phyloP scores from a whole-genome alignment of 2,113 vertebrate genomes.

The Lycocorax pyrrhopterus region DNA sequence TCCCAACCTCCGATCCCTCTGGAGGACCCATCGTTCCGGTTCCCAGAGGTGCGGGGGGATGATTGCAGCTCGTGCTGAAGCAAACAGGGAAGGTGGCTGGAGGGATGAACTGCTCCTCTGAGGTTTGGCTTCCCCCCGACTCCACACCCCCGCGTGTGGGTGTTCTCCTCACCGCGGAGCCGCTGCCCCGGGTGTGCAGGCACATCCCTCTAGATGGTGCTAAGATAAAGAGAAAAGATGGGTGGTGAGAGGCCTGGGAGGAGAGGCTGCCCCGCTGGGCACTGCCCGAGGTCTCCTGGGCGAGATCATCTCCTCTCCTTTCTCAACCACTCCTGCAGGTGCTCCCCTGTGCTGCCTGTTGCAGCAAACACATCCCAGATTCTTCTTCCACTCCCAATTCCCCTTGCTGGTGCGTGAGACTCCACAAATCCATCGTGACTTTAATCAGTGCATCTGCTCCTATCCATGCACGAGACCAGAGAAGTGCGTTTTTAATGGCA shows the following conservation, averaged over 20 bases:
- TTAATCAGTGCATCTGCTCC: neutral
- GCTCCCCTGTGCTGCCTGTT: rapidly evolving
- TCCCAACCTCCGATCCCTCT: rapidly evolving
- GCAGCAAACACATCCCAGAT: neutral
- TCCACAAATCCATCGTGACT: neutral
- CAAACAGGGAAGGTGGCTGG: neutral
- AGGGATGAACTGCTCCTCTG: neutral
- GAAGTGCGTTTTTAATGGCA: neutral
- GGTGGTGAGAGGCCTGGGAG: neutral
- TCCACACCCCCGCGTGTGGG: rapidly evolving
- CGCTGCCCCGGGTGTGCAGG: neutral
- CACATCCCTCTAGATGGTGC: conserved; percentile 58
- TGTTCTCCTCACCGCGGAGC: rapidly evolving
- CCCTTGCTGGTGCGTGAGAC: neutral
- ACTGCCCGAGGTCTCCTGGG: neutral
- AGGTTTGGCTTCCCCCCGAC: neutral
- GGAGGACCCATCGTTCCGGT: neutral
- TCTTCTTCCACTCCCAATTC: neutral
- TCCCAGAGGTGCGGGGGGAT: no score
- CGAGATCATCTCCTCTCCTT: neutral
- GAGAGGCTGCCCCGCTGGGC: neutral
- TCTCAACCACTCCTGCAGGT: neutral
- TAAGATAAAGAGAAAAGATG: conserved; percentile 54
- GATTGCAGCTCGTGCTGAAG: neutral
- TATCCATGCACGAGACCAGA: neutral